Conservation (phyloP, 2,888 invertebrate genomes). For the Stomorhina lunata region DNA sequence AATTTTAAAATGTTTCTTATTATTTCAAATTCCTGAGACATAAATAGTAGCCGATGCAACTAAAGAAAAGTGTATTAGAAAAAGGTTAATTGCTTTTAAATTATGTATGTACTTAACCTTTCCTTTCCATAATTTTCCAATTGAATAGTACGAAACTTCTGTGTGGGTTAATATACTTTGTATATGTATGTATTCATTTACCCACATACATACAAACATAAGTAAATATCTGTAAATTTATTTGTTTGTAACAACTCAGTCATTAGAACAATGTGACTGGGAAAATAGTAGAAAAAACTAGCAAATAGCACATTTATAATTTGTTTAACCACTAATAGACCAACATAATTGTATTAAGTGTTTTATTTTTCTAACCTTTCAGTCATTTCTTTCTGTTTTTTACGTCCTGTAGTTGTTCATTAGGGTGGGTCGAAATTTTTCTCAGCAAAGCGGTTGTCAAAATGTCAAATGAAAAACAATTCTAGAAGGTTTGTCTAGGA, state of each 20-base stretch:
- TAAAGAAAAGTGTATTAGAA: neutral
- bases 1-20: too few relatives aligned
- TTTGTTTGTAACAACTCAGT: neutral
- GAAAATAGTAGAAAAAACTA: neutral
- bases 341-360: slow-evolving; percentile 33
- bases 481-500: too few relatives aligned
- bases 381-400: neutral
- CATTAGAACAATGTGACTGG: slow-evolving; percentile 14
- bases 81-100: slow-evolving; percentile 23
- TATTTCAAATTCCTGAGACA: too few relatives aligned
- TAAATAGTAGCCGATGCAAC: too few relatives aligned
- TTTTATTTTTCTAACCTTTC: slow-evolving; percentile 6
- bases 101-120: slow-evolving; percentile 10
- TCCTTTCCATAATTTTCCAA: neutral
- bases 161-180: neutral
- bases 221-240: neutral
- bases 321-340: slow-evolving; percentile 48
- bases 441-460: too few relatives aligned
- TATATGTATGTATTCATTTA: neutral
- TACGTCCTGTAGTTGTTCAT: too few relatives aligned
- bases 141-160: neutral
- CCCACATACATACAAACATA: too few relatives aligned
- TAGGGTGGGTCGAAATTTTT: too few relatives aligned
- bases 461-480: too few relatives aligned
- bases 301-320: slow-evolving; percentile 29